These are phyloP conservation scores for Lasius platythorax DNA, from an alignment of 2,888 invertebrate species.

Conservation along the genomic window DNA sequence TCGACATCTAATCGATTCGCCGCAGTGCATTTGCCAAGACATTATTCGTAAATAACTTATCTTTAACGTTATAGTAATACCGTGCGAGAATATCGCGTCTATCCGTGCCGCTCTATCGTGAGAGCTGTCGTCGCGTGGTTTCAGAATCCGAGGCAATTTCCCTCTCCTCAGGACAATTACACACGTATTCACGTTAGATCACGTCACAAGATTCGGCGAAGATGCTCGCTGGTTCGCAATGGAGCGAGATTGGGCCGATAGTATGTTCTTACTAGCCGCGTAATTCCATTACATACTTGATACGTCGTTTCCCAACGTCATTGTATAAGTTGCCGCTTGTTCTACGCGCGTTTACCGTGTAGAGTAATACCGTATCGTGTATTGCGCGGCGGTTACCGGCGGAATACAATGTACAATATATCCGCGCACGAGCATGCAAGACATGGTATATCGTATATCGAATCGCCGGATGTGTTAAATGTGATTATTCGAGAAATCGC, in stretches of 20 bases:
- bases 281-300: constrained; percentile 65
- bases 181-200: constrained; percentile 53
- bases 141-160: constrained; percentile 33
- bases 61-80: constrained; percentile 13
- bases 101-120: not conserved
- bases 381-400: constrained; percentile 55
- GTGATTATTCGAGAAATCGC: constrained; percentile 75
- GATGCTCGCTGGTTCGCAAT: constrained; percentile 30
- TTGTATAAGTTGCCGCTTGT: constrained; percentile 58
- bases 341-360: constrained; percentile 18
- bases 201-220: constrained; percentile 55
- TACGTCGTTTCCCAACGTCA: constrained; percentile 59
- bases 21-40: constrained; percentile 8
- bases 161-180: constrained; percentile 55
- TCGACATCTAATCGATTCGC: constrained; percentile 34
- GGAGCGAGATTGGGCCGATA: constrained; percentile 63
- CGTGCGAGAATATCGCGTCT: constrained; percentile 12
- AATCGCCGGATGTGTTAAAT: constrained; percentile 71
- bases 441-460: constrained; percentile 61
- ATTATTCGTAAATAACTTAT: constrained; percentile 11
- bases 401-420: constrained; percentile 75
- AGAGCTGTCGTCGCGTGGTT: constrained; percentile 34
- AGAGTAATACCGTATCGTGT: constrained; percentile 71
- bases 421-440: constrained; percentile 43
- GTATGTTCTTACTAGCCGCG: constrained; percentile 46